Conservation (phyloP, 2,797 vertebrate species). For the Pelodytes ibericus region DNA sequence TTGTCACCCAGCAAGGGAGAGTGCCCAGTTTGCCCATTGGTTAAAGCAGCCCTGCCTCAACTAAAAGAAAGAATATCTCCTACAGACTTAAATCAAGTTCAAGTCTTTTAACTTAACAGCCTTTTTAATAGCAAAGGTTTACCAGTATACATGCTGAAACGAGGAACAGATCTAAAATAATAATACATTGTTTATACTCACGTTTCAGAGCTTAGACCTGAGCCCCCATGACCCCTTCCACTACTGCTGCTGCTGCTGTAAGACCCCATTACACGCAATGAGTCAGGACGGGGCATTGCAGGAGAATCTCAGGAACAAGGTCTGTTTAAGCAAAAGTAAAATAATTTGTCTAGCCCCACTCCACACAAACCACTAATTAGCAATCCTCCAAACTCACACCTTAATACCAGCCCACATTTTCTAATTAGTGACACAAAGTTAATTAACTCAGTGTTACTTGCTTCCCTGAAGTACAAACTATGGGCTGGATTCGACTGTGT, state of each 20-base stretch:
- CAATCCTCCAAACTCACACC: not conserved
- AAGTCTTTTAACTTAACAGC: too few relatives aligned
- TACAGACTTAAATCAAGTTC: too few relatives aligned
- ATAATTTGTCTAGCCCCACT: conserved; percentile 8
- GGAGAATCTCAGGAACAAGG: not conserved
- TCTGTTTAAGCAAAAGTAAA: conserved; percentile 11
- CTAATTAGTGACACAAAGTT: conserved; percentile 18
- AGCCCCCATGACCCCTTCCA: not conserved
- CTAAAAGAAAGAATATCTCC: too few relatives aligned
- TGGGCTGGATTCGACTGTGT: too few relatives aligned
- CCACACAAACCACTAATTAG: not conserved
- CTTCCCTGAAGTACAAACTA: too few relatives aligned
- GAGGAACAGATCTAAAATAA: not conserved
- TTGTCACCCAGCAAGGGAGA: too few relatives aligned
- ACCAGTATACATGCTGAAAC: too few relatives aligned
- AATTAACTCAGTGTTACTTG: too few relatives aligned
- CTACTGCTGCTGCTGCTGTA: conserved; percentile 19
- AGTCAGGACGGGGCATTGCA: conserved; percentile 42
- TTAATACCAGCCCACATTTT: conserved; percentile 22
- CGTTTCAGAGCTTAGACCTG: conserved; percentile 40
- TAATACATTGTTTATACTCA: conserved; percentile 27
- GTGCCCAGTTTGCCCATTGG: too few relatives aligned
- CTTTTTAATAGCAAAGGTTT: too few relatives aligned
- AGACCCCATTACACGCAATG: not conserved
- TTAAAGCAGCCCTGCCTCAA: too few relatives aligned